Percentiles rank a stretch among this genome's conserved stretches.
Evolutionary conservation across 2,113 vertebrate genomes (phyloP).

Genomic region (Albula glossodonta): DNA sequence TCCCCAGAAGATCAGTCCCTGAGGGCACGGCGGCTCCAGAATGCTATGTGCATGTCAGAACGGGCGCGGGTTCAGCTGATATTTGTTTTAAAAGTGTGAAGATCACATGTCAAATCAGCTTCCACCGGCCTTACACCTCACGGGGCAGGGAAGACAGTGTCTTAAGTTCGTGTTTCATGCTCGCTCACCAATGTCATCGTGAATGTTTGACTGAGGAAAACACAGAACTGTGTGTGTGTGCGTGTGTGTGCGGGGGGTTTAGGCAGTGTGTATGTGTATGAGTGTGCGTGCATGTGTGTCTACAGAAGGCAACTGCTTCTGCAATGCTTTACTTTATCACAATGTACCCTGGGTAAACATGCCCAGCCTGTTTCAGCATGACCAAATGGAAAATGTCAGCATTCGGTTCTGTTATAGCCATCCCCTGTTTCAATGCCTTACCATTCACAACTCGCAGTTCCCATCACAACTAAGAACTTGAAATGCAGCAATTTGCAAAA

Average conservation of each 20-base stretch:
- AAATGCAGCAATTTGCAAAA: constrained; percentile 40
- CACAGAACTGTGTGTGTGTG: no score
- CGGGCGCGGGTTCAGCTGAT: no score
- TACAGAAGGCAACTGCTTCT: neutral
- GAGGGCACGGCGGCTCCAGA: constrained; percentile 34
- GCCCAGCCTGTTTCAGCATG: neutral
- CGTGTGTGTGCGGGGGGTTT: no score
- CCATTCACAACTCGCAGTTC: constrained; percentile 19
- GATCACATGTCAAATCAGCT: no score
- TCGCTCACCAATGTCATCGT: no score
- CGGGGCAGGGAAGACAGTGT: no score
- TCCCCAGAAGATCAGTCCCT: constrained; percentile 27
- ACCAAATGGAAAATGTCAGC: neutral
- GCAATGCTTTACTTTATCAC: neutral
- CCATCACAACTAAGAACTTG: constrained; percentile 25
- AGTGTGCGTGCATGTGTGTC: no score
- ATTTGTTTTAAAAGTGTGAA: no score
- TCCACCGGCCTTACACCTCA: no score
- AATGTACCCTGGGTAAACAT: neutral
- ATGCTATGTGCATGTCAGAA: neutral
- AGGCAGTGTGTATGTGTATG: no score
- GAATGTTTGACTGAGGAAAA: no score
- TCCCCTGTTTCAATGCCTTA: constrained; percentile 18
- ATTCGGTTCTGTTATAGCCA: neutral
- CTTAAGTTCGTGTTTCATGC: neutral